A percentile compares a stretch with the other conserved stretches of the same genome.
phyloP scores from a whole-genome alignment of 2,113 vertebrate genomes.

The Lagenorhynchus albirostris region DNA sequence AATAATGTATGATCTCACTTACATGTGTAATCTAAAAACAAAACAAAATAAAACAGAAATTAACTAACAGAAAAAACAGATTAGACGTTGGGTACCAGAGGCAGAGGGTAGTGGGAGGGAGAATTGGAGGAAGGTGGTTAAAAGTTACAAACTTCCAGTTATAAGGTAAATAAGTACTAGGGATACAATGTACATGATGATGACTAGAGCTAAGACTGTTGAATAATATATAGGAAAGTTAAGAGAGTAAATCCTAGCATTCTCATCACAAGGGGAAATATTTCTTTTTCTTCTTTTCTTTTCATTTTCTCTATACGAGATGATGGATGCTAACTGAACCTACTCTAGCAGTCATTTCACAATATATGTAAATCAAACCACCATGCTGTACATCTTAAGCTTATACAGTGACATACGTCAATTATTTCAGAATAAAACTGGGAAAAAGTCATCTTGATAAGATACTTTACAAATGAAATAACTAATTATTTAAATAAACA shows the following conservation, averaged over 20 bases:
- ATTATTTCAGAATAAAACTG: neutral
- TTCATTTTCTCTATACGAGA: neutral
- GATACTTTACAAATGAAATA: neutral
- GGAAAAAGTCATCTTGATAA: neutral
- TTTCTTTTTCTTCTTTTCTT: neutral
- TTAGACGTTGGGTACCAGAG: neutral
- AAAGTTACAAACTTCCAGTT: neutral
- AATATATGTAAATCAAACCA: neutral
- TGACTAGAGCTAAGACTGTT: neutral
- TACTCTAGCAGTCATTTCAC: neutral
- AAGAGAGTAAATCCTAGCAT: neutral
- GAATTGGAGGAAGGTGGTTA: neutral
- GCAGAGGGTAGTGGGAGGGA: neutral
- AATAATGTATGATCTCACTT: neutral
- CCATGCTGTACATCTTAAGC: neutral
- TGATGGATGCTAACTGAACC: neutral
- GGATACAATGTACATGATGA: neutral
- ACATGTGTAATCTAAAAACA: neutral
- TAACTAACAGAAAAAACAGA: neutral
- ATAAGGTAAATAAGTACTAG: neutral
- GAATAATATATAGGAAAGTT: neutral
- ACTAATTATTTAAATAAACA: constrained; percentile 24
- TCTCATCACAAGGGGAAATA: neutral
- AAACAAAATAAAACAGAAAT: neutral
- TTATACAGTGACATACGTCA: neutral